These are phyloP conservation scores for Melanargia galathea DNA, from an alignment of 2,888 invertebrate genomes.

Conservation along the genomic window DNA sequence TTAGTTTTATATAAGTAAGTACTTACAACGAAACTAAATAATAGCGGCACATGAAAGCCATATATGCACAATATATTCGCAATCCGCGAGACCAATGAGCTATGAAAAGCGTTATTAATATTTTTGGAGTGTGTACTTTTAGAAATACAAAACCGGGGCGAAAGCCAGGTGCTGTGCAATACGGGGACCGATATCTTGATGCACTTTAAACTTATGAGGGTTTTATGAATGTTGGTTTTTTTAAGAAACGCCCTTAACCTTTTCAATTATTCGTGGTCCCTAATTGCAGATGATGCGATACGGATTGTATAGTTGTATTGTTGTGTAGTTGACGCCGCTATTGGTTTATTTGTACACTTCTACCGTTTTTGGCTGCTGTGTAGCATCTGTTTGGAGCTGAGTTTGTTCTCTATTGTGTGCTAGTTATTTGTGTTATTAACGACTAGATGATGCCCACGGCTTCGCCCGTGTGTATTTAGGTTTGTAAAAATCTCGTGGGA, in stretches of 20 bases:
- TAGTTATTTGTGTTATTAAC: constrained; percentile 58
- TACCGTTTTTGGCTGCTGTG: constrained; percentile 48
- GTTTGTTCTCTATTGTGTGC: constrained; percentile 52
- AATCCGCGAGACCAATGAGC: constrained; percentile 66
- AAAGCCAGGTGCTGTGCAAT: constrained; percentile 71
- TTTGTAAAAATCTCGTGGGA: too few relatives aligned
- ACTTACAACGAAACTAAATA: constrained; percentile 51
- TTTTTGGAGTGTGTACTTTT: constrained; percentile 60
- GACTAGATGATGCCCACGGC: too few relatives aligned
- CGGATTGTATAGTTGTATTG: constrained; percentile 53
- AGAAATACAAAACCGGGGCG: constrained; percentile 56
- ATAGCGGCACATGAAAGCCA: constrained; percentile 54
- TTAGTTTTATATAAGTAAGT: constrained; percentile 36
- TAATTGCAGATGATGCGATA: constrained; percentile 81
- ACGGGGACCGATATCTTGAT: constrained; percentile 73
- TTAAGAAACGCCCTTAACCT: constrained; percentile 69
- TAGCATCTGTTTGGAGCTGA: constrained; percentile 57
- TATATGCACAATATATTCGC: constrained; percentile 48
- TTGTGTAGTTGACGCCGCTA: constrained; percentile 69
- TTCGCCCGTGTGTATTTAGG: too few relatives aligned
- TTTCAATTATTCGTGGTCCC: constrained; percentile 79
- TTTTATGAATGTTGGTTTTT: constrained; percentile 68
- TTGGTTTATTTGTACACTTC: constrained; percentile 67
- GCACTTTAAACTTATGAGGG: constrained; percentile 70
- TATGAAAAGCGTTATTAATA: constrained; percentile 68